Conservation (phyloP, 2,888 invertebrate species). For the Cantharis rustica region DNA sequence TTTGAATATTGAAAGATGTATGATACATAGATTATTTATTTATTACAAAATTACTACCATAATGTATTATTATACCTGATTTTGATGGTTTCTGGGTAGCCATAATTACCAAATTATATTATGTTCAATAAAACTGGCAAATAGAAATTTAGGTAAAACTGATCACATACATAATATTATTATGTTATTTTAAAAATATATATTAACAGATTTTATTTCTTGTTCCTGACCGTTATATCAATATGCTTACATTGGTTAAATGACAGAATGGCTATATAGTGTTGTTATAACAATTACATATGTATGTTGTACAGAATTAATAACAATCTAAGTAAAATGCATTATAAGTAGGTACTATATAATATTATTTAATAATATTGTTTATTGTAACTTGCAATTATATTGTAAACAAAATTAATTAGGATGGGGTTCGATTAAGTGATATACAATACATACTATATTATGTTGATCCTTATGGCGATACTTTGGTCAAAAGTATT, state of each 20-base stretch:
- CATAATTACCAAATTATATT: not conserved
- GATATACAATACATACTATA: too few relatives aligned
- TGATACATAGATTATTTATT: not conserved
- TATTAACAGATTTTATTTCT: not conserved
- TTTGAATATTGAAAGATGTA: not conserved
- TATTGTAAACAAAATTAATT: not conserved
- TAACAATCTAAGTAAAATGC: not conserved
- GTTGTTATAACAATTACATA: not conserved
- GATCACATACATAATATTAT: not conserved
- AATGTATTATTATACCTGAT: not conserved
- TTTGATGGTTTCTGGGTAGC: not conserved
- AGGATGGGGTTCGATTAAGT: not conserved
- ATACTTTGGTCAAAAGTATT: not conserved
- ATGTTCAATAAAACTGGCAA: not conserved
- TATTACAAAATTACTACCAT: not conserved
- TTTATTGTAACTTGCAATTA: not conserved
- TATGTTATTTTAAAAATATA: not conserved
- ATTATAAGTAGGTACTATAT: not conserved
- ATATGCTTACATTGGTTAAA: not conserved
- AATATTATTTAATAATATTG: not conserved
- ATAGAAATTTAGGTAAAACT: not conserved
- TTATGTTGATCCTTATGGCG: too few relatives aligned
- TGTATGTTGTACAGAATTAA: not conserved
- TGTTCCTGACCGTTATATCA: not conserved
- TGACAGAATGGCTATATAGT: not conserved